Base-by-base conservation (phyloP, 2,113 vertebrate genomes). In the Ptilonorhynchus violaceus region DNA sequence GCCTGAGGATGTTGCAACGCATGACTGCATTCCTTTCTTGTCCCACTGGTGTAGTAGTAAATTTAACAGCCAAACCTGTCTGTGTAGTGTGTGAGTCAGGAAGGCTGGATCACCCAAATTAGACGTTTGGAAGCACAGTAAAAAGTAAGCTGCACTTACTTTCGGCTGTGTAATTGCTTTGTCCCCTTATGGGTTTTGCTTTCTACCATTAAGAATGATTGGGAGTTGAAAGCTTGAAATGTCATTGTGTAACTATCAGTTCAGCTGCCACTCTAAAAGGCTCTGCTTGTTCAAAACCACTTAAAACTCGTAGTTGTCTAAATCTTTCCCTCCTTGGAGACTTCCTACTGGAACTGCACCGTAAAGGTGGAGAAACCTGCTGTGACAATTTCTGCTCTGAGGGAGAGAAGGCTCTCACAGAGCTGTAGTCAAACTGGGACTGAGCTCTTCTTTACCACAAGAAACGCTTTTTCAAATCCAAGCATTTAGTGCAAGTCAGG, bases 141-240 rank as follows among this genome's bases (percentile, higher is more conserved):
- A n/a, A n/a, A n/a, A n/a, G n/a, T 92, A 66, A 91, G 64, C 85
- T 72, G 58, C 55, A 1, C 89, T 75, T 72, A 67, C 79, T 88
- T 89, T 85, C 63, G 75, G 42, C 86, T 83, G 5, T 10, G 11
- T 69, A 70, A 78, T 86, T 93, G 85, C 76, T 94, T 63, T 96
- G 84, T 96, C 90, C 75, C 63, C n/a, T 96, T 85, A 69, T 96
- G 79, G 85, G 47, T 93, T 96, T 97, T 84, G 80, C 70, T 90
- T 83, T 46, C 60, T 81, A 79, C 78, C 79, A 82, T 94, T 95
- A 86, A 85, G 86, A 69, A 41, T 70, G 76, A 75, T 81, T 56
- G 47, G 87, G 93, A 59, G 56, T 84, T 91, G 79, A 95, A 92
- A 95, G 89, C 88, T 84, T 86, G 85, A 95, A 76, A 72, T 95